These are phyloP conservation scores for Portevinia maculata DNA, from an alignment of 2,888 invertebrate species.

Conservation along the genomic window DNA sequence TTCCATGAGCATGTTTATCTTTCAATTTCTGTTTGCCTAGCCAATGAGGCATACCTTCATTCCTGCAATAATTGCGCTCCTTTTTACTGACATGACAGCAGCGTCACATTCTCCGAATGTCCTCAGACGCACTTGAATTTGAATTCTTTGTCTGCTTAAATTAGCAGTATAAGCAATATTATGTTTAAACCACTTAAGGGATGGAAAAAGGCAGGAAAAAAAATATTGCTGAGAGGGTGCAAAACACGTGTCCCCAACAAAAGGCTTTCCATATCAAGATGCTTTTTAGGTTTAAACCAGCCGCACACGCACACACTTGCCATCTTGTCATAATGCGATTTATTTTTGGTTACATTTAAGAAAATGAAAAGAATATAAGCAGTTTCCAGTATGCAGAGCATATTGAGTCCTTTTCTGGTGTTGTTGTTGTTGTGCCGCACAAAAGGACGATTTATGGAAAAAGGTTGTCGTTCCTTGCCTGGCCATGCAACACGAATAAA, in stretches of 20 bases:
- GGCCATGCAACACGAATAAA: conserved; percentile 39
- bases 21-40: background rate
- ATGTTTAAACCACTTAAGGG: conserved; percentile 66
- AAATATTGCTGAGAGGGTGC: conserved; percentile 45
- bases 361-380: conserved; percentile 66
- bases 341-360: conserved; percentile 70
- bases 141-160: conserved; percentile 66
- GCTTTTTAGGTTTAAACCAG: conserved; percentile 43
- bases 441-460: conserved; percentile 53
- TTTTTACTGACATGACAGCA: background rate
- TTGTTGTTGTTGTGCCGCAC: background rate
- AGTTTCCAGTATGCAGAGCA: conserved; percentile 47
- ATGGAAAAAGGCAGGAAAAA: conserved; percentile 42
- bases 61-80: background rate
- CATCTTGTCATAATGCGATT: conserved; percentile 66
- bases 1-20: background rate
- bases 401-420: conserved; percentile 53
- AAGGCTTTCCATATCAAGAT: conserved; percentile 64
- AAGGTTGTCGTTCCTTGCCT: conserved; percentile 30
- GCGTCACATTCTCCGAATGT: conserved; percentile 24
- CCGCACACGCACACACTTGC: conserved; percentile 16
- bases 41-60: background rate
- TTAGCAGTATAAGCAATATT: conserved; percentile 69
- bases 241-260: conserved; percentile 72
- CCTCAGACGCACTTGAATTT: conserved; percentile 65